Conservation (phyloP, 1,140 invertebrate species). For the Drosophila novamexicana region DNA sequence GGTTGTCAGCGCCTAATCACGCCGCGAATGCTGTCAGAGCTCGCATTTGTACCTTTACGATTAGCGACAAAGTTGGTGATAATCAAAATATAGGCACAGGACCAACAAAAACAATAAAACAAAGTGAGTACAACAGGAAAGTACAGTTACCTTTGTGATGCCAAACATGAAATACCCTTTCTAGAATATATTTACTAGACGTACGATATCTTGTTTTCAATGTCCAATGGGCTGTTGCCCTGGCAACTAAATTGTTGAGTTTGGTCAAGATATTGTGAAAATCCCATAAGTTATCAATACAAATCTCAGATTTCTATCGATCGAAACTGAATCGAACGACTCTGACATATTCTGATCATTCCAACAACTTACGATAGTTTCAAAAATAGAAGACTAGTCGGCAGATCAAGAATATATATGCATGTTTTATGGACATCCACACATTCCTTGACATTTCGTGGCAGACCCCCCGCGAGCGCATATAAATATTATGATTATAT, state of each 20-base stretch:
- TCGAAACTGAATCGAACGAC: no score
- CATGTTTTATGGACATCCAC: no score
- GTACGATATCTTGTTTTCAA: background rate
- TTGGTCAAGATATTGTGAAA: no score
- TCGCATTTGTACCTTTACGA: conserved; percentile 47
- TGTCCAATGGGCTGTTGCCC: background rate
- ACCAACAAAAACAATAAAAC: background rate
- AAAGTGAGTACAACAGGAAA: background rate
- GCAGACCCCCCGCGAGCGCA: background rate
- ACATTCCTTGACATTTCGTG: no score
- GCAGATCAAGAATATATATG: no score
- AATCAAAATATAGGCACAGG: background rate
- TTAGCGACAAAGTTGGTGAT: conserved; percentile 4
- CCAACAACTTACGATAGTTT: no score
- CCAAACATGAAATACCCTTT: background rate
- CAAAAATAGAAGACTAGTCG: no score
- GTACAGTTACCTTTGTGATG: background rate
- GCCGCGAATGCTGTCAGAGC: conserved; percentile 36
- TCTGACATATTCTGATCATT: no score
- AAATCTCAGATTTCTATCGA: no score
- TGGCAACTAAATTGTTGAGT: background rate
- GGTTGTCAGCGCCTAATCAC: conserved; percentile 60
- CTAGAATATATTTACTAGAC: no score
- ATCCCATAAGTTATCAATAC: no score
- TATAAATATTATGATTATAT: background rate